phyloP scores from a whole-genome alignment of 2,113 vertebrate genomes.

The Tragulus kanchil region DNA sequence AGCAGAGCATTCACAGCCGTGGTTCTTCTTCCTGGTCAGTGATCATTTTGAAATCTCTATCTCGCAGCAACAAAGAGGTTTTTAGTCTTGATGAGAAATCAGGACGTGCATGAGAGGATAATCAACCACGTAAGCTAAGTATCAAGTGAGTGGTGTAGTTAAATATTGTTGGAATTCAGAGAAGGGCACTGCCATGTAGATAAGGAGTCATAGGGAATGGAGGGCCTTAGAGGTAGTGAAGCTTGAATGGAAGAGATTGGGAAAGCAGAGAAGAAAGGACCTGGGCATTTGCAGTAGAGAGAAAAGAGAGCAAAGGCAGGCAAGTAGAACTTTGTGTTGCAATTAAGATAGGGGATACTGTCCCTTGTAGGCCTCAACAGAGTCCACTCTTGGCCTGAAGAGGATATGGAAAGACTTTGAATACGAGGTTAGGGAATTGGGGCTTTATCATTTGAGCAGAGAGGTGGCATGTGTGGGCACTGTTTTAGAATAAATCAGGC shows the following conservation, averaged over 20 bases:
- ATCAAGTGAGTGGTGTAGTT: not conserved
- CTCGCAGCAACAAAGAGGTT: slow-evolving; percentile 7
- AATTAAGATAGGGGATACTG: not conserved
- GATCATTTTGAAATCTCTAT: slow-evolving; percentile 9
- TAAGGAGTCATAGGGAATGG: not conserved
- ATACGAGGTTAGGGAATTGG: not conserved
- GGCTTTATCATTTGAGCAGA: not conserved
- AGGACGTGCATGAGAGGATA: not conserved
- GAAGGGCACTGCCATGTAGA: not conserved
- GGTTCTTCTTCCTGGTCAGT: not conserved
- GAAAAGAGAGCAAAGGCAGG: not conserved
- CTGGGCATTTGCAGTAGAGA: not conserved
- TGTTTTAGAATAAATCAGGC: slow-evolving; percentile 25
- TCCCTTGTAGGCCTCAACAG: not conserved
- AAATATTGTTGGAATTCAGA: not conserved
- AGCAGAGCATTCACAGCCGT: not conserved
- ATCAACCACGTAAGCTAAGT: not conserved
- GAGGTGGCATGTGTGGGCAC: too few species aligned
- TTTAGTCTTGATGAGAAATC: slow-evolving; percentile 1
- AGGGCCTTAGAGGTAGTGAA: not conserved
- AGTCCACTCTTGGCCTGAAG: not conserved
- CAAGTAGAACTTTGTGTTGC: not conserved
- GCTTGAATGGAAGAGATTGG: not conserved
- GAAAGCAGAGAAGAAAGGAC: slow-evolving; percentile 36
- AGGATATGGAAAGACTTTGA: not conserved